These are phyloP conservation scores for Parnassius apollo DNA, from an alignment of 2,888 invertebrate species.

Conservation along the genomic window DNA sequence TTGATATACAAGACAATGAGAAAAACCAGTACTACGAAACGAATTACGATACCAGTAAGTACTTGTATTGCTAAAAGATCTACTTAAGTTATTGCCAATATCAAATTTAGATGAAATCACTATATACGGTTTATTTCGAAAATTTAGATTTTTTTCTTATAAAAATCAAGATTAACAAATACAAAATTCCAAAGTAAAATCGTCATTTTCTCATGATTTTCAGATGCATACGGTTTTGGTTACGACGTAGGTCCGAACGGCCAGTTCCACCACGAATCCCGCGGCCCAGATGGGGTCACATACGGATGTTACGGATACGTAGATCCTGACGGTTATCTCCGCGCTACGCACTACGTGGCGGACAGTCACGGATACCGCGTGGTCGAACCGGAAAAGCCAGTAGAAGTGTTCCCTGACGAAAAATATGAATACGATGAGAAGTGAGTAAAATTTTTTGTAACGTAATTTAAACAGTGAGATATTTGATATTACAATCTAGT, in stretches of 20 bases:
- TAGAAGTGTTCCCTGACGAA: conserved; percentile 83
- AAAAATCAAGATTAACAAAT: too few relatives aligned
- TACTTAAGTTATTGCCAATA: too few relatives aligned
- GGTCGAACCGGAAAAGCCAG: conserved; percentile 84
- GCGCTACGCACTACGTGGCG: conserved; percentile 88
- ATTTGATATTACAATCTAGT: too few relatives aligned
- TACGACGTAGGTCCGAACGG: conserved; percentile 88
- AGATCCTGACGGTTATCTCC: conserved; percentile 83
- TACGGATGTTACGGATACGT: conserved; percentile 91
- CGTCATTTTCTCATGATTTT: conserved; percentile 19
- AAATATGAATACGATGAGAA: conserved; percentile 68
- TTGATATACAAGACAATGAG: conserved; percentile 86
- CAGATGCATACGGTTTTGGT: conserved; percentile 88
- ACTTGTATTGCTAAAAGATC: not conserved
- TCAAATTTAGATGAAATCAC: too few relatives aligned
- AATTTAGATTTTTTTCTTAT: too few relatives aligned
- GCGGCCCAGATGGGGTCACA: conserved; percentile 88
- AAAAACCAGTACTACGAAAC: conserved; percentile 89
- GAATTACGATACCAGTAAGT: conserved; percentile 88
- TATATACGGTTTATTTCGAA: too few relatives aligned
- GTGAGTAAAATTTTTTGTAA: conserved; percentile 46
- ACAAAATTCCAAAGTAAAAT: too few relatives aligned
- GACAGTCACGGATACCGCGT: conserved; percentile 89
- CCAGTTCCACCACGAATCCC: conserved; percentile 89
- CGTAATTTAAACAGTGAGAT: too few relatives aligned